phyloP scores from a whole-genome alignment of 2,888 invertebrate genomes.

The Acanthoscelides obtectus region DNA sequence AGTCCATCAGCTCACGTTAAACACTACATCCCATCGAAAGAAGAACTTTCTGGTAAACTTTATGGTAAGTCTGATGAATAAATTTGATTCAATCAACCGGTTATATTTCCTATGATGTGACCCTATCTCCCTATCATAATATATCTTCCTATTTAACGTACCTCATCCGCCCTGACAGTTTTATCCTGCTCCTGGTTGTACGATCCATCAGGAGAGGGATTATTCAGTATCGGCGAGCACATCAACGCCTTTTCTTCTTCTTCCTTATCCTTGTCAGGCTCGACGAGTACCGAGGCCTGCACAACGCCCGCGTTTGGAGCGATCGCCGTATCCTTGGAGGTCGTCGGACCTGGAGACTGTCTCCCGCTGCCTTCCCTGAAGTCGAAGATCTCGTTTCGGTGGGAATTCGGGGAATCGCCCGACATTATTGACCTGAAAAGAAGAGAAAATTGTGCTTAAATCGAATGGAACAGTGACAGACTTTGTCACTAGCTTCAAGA shows the following conservation, averaged over 20 bases:
- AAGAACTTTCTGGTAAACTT: too few species aligned
- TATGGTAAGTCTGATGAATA: too few species aligned
- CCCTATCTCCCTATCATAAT: too few species aligned
- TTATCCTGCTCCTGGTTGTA: conserved; percentile 19
- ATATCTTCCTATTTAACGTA: neutral
- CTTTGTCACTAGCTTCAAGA: too few species aligned
- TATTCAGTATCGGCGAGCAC: conserved; percentile 26
- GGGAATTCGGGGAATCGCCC: conserved; percentile 33
- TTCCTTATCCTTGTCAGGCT: conserved; percentile 27
- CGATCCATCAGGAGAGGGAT: conserved; percentile 13
- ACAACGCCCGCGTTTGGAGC: conserved; percentile 24
- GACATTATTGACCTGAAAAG: conserved; percentile 29
- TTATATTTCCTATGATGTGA: too few species aligned
- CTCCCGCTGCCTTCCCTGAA: conserved; percentile 26
- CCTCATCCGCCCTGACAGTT: conserved; percentile 20
- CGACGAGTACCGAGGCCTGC: conserved; percentile 31
- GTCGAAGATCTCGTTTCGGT: conserved; percentile 32
- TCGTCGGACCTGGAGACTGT: conserved; percentile 28
- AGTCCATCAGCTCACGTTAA: too few species aligned
- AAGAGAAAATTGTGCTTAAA: neutral
- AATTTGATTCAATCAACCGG: too few species aligned
- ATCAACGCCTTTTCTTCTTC: conserved; percentile 22
- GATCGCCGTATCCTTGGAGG: conserved; percentile 31
- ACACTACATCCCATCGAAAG: too few species aligned
- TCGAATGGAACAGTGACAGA: too few species aligned